These are phyloP conservation scores for Elmis aenea DNA, from an alignment of 2,888 invertebrate species.

Conservation along the genomic window DNA sequence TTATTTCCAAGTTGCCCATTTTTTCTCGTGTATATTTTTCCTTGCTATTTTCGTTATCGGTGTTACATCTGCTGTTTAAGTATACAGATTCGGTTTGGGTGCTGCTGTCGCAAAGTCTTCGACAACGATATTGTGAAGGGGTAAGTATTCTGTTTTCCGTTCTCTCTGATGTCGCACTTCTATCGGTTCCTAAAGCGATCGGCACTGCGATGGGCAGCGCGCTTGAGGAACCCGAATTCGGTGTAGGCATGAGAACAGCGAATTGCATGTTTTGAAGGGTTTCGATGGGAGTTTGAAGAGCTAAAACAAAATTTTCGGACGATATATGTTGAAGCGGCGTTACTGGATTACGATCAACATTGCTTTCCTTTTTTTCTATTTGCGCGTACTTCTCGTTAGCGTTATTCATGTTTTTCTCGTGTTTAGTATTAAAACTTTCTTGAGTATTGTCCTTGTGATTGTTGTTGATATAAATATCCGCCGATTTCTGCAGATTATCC, in stretches of 20 bases:
- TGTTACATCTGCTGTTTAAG: constrained; percentile 21
- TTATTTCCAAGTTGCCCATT: constrained; percentile 50
- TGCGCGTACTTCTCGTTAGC: too few relatives aligned
- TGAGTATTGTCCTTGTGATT: too few relatives aligned
- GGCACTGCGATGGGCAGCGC: constrained; percentile 36
- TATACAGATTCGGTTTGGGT: constrained; percentile 62
- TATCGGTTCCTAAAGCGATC: constrained; percentile 27
- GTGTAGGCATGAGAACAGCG: constrained; percentile 55
- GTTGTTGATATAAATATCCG: too few relatives aligned
- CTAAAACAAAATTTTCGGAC: constrained; percentile 41
- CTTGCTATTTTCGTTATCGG: constrained; percentile 38
- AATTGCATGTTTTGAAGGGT: constrained; percentile 53
- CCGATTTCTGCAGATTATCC: too few relatives aligned
- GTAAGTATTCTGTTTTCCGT: constrained; percentile 54
- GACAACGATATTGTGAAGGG: constrained; percentile 52
- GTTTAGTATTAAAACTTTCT: too few relatives aligned
- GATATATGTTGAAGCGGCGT: constrained; percentile 3
- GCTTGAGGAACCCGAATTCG: constrained; percentile 34
- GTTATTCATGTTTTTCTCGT: too few relatives aligned
- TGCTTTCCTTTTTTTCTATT: constrained; percentile 17
- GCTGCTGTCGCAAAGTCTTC: constrained; percentile 56
- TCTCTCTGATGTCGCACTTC: constrained; percentile 30
- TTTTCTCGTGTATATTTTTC: constrained; percentile 38
- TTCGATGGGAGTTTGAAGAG: constrained; percentile 45
- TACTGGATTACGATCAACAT: constrained; percentile 9